phyloP scores from a whole-genome alignment of 92 coral and sea anemone species.

The Parazoanthus darwini region DNA sequence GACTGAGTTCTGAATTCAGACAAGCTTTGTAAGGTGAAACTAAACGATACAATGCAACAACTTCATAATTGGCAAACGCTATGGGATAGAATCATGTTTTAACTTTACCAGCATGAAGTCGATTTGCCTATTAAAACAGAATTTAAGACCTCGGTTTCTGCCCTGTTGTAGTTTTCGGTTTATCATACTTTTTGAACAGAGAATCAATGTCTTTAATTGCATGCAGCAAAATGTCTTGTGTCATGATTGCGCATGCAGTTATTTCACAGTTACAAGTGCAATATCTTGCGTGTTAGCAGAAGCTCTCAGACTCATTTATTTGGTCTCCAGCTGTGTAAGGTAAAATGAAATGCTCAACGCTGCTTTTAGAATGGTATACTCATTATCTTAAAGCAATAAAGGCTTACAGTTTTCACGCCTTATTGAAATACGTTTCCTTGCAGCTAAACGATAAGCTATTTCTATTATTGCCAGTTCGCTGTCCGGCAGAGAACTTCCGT shows the following conservation, averaged over 20 bases:
- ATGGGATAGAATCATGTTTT: not conserved
- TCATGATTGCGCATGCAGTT: not conserved
- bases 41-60: not conserved
- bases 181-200: not conserved
- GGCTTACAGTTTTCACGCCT: not conserved
- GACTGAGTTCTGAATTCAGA: not conserved
- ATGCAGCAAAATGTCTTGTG: not conserved
- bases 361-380: not conserved
- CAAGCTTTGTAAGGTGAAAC: not conserved
- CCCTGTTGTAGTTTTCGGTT: not conserved
- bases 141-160: not conserved
- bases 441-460: not conserved
- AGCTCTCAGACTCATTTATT: not conserved
- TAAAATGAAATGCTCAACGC: not conserved
- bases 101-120: not conserved
- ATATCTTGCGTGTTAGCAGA: constrained; percentile 12
- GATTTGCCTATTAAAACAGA: not conserved
- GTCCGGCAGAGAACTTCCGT: not conserved
- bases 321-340: constrained; percentile 7
- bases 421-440: too few relatives aligned
- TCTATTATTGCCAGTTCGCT: not conserved
- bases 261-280: not conserved
- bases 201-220: not conserved
- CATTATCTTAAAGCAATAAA: not conserved
- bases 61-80: not conserved